Evolutionary conservation across 2,797 vertebrate genomes (phyloP).

Genomic region (Ataeniobius toweri): DNA sequence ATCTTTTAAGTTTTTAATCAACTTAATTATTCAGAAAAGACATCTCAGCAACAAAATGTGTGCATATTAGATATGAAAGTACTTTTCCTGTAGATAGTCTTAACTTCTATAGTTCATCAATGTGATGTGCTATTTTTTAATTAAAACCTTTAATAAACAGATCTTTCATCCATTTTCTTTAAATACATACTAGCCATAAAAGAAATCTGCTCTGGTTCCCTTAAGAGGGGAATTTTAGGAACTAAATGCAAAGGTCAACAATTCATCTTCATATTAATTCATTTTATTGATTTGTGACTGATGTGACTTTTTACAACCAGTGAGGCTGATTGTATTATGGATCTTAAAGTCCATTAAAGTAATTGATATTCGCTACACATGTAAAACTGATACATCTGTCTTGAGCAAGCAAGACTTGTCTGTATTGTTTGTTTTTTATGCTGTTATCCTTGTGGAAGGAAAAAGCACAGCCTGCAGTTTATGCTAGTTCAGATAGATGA

Average conservation of each 20-base stretch:
- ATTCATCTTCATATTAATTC: not conserved
- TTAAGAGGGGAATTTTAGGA: not conserved
- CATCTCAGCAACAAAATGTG: not conserved
- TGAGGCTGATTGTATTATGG: not conserved
- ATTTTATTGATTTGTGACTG: not conserved
- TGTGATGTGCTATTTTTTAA: not conserved
- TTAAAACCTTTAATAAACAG: not conserved
- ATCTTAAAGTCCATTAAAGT: slow-evolving; percentile 8
- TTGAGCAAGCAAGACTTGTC: slow-evolving; percentile 39
- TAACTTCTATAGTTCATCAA: slow-evolving; percentile 1
- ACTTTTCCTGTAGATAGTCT: not conserved
- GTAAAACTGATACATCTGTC: slow-evolving; percentile 36
- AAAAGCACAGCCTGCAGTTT: slow-evolving; percentile 36
- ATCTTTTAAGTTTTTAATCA: not conserved
- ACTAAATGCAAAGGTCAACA: not conserved
- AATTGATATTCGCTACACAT: slow-evolving; percentile 12
- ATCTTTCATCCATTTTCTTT: not conserved
- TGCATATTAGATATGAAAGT: not conserved
- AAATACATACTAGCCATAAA: not conserved
- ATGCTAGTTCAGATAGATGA: slow-evolving; percentile 20
- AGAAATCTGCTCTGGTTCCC: not conserved
- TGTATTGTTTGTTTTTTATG: slow-evolving; percentile 20
- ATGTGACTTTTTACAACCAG: slow-evolving; percentile 1
- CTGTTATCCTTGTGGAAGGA: slow-evolving; percentile 27
- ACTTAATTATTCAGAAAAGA: not conserved